These are phyloP conservation scores for Orycteropus afer DNA, from an alignment of 2,113 vertebrate genomes.

Conservation along the genomic window DNA sequence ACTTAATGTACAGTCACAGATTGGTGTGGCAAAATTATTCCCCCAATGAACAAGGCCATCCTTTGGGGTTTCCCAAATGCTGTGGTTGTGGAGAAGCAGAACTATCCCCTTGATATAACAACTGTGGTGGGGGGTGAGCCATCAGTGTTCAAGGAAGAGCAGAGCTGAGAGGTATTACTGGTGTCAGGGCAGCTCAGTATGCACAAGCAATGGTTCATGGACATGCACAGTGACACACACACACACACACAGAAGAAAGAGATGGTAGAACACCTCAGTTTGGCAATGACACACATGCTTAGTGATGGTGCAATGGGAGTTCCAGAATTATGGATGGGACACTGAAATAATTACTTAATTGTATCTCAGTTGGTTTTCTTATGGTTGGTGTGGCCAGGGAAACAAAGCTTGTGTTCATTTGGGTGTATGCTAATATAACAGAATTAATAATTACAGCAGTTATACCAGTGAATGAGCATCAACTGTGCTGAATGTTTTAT, in stretches of 20 bases:
- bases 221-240: neutral
- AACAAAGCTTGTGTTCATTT: no score
- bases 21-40: neutral
- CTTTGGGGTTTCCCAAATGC: neutral
- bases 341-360: conserved; percentile 5
- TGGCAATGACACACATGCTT: neutral
- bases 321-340: neutral
- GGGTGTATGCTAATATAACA: no score
- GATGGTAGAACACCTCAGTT: neutral
- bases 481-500: no score
- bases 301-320: neutral
- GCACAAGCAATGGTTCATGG: no score
- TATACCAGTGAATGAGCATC: no score
- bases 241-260: no score
- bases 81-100: neutral
- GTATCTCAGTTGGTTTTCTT: no score
- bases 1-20: neutral
- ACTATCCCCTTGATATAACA: neutral
- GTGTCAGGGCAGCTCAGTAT: neutral
- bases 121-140: neutral
- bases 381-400: no score
- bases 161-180: neutral
- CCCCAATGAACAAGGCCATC: neutral
- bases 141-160: neutral
- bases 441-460: no score